Percentiles rank a stretch among this genome's conserved stretches.
These are phyloP conservation scores for Pristiophorus japonicus DNA, from an alignment of 2,113 vertebrate genomes.

Conservation along the genomic window DNA sequence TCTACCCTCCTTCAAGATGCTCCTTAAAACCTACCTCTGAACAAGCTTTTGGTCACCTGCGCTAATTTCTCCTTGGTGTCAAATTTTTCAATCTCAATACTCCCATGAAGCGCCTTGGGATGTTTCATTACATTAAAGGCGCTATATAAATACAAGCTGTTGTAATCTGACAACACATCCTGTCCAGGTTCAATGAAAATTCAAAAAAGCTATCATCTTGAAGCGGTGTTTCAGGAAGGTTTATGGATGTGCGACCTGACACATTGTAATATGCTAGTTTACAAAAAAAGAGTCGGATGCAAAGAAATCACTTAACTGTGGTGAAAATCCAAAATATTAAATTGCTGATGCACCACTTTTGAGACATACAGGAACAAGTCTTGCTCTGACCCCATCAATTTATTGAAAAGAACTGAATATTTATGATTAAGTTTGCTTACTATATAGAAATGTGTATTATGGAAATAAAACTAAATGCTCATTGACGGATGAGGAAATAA, in stretches of 20 bases:
- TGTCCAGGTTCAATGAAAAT: not conserved
- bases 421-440: not conserved
- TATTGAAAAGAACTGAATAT: not conserved
- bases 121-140: too few species aligned
- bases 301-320: not conserved
- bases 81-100: too few species aligned
- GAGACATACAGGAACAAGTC: too few species aligned
- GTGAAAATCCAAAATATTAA: not conserved
- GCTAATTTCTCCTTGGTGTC: too few species aligned
- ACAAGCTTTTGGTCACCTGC: too few species aligned
- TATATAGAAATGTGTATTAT: not conserved
- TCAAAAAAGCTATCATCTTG: not conserved
- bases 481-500: not conserved
- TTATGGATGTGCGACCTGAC: not conserved
- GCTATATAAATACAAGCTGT: too few species aligned
- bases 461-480: not conserved
- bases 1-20: too few species aligned
- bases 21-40: too few species aligned
- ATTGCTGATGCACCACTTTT: not conserved
- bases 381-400: not conserved
- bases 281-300: not conserved
- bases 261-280: not conserved
- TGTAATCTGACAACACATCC: not conserved
- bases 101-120: too few species aligned
- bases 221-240: not conserved